phyloP scores from a whole-genome alignment of 2,113 vertebrate species.

The Turnix velox region DNA sequence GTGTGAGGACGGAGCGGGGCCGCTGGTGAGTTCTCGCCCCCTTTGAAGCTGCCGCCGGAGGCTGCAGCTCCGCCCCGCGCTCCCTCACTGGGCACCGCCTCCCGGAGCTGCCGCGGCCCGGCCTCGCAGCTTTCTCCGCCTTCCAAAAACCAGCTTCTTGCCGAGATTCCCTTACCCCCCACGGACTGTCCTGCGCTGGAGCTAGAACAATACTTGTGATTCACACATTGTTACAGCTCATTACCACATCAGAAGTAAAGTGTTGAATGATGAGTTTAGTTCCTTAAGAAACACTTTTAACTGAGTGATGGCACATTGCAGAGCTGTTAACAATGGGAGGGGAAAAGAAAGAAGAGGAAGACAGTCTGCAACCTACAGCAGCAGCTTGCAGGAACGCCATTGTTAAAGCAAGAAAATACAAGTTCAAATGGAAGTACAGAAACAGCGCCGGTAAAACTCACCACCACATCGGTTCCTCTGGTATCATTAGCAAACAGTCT shows the following conservation, averaged over 20 bases:
- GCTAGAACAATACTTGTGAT: not conserved
- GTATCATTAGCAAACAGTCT: constrained; percentile 78
- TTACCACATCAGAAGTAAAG: not conserved
- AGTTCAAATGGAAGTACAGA: not conserved
- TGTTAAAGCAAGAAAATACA: not conserved
- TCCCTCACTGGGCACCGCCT: no score
- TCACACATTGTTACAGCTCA: not conserved
- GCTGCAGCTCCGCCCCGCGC: no score
- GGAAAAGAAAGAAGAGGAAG: not conserved
- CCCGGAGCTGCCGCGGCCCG: no score
- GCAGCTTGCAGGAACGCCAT: not conserved
- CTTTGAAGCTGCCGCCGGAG: no score
- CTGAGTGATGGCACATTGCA: not conserved
- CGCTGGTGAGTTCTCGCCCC: no score
- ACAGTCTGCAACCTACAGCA: not conserved
- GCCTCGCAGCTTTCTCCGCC: no score
- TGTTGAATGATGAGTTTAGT: not conserved
- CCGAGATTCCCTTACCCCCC: no score
- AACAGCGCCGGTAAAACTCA: constrained; percentile 47
- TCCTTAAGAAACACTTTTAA: not conserved
- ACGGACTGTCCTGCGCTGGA: no score
- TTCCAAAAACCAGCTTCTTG: no score
- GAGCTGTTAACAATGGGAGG: not conserved
- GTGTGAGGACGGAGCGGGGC: no score
- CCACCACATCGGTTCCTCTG: constrained; percentile 73